phyloP scores from a whole-genome alignment of 2,797 vertebrate genomes.

The Sphenopsis melanotis region DNA sequence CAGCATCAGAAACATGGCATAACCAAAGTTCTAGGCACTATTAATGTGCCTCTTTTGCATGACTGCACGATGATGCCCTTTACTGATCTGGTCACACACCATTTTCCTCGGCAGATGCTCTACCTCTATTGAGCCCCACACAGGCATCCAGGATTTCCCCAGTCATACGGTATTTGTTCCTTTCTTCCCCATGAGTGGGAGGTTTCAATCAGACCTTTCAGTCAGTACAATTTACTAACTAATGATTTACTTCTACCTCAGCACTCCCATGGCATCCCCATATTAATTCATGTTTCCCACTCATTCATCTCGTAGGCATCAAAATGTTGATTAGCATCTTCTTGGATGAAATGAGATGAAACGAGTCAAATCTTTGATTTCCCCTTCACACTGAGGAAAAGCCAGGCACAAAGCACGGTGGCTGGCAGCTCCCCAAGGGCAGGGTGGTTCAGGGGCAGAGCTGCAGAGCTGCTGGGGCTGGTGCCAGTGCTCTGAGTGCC shows the following conservation, averaged over 20 bases:
- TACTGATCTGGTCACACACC: background rate
- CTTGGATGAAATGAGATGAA: background rate
- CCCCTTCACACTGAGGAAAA: background rate
- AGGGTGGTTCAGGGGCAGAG: background rate
- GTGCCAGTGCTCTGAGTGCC: rapidly evolving
- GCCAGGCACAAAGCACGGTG: background rate
- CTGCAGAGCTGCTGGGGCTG: background rate
- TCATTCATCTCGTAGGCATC: background rate
- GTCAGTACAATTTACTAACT: background rate
- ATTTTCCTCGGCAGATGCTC: background rate
- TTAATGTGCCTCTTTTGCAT: background rate
- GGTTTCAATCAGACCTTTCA: background rate
- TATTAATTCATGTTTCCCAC: background rate
- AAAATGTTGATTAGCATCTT: background rate
- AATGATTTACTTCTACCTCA: conserved; percentile 16
- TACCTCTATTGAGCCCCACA: background rate
- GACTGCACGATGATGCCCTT: background rate
- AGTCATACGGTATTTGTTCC: background rate
- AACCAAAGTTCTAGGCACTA: background rate
- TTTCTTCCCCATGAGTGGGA: background rate
- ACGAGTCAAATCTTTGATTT: background rate
- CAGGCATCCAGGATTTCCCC: background rate
- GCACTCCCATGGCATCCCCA: background rate
- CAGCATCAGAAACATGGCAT: background rate
- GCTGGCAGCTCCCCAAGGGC: background rate